Conservation (phyloP, 2,888 invertebrate genomes). For the Sarcophaga caerulescens region DNA sequence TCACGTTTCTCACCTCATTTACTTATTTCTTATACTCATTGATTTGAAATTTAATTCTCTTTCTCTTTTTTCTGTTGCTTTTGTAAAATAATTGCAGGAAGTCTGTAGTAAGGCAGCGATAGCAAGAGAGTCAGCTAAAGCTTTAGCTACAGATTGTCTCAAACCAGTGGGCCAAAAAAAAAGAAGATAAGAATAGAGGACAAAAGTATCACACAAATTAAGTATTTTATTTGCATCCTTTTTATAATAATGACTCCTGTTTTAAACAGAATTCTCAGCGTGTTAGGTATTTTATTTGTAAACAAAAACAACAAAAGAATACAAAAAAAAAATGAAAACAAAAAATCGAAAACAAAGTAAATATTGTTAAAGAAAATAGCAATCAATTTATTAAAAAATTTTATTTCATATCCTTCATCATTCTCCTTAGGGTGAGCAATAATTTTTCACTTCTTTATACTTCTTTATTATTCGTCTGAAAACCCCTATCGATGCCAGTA, state of each 20-base stretch:
- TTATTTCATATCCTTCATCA: no score
- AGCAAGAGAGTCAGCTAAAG: neutral
- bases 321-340: neutral
- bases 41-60: neutral
- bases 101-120: neutral
- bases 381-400: no score
- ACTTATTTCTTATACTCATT: neutral
- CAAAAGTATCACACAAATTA: constrained; percentile 45
- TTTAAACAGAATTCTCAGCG: constrained; percentile 31
- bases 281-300: constrained; percentile 34
- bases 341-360: constrained; percentile 23
- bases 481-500: no score
- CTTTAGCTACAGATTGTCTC: neutral
- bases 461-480: no score
- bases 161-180: no score
- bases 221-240: constrained; percentile 56
- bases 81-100: neutral
- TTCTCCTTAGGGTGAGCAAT: no score
- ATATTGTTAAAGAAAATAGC: no score
- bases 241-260: constrained; percentile 21
- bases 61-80: neutral
- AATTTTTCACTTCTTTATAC: no score
- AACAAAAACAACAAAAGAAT: neutral
- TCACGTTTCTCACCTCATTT: neutral
- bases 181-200: neutral